Base-by-base conservation (phyloP, 1,140 invertebrate genomes). In the Zeugodacus cucurbitae region DNA sequence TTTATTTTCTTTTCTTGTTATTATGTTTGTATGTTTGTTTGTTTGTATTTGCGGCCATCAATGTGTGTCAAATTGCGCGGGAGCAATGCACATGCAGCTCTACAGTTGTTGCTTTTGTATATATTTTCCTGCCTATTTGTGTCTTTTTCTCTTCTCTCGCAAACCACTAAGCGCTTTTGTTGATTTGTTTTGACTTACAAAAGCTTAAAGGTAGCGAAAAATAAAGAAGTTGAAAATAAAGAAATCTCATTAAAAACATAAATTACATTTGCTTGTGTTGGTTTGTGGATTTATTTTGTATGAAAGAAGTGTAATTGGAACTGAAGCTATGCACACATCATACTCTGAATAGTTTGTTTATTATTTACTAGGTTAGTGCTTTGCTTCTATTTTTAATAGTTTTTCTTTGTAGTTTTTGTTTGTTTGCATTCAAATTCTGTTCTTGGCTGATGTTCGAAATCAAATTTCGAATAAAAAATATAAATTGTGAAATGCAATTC, bases 11-110 rank as follows among this genome's bases (percentile, higher is more conserved):
- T 44, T 82, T 82, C 26, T 44, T 82, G 37, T 54, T 54, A 26
- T 4, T 6, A 62, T 22, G 10, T 7, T n/a, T 22, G 10, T 7
- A 26, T 62, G 22, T 62, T 22, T 62, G n/a, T 26, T 0, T 82
- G 37, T 82, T 8, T 48, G 44, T 82, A 10, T 82, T 82, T 82
- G 44, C 41, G 74, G n/a, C 37, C 4, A 41, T 48, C 74, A 82
- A 82, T 82, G 74, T 82, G 74, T 82, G 74, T 82, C 74, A 82
- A 82, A 41, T 82, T 82, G 74, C 74, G 74, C 74, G 74, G 41
- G 74, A 48, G 74, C 74, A 82, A 82, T 82, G 44, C 41, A 82
- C 74, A 82, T 37, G 58, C 58, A 62, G 58, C n/a, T 0, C 58
- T 8, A 62, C 17, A 54, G 14, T 11, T 54, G 17, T 20, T 10